Base-by-base conservation (phyloP, 2,888 invertebrate genomes). In the Mechanitis mazaeus region DNA sequence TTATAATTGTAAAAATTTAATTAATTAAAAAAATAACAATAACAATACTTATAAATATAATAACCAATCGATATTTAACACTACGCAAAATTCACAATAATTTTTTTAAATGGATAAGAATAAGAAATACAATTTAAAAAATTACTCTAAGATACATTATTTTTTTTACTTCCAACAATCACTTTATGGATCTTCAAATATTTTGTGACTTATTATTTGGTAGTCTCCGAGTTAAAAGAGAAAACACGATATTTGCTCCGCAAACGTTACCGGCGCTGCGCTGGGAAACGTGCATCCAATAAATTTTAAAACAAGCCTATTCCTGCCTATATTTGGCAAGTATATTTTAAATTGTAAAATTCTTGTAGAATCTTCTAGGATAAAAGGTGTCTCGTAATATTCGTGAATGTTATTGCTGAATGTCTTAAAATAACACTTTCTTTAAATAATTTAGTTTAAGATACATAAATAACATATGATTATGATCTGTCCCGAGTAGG, bases 261-360 rank as follows among this genome's bases (percentile, higher is more conserved):
- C 3, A 31, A 63, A 53, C 59, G 33, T 33, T 54, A n/a, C 62
- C 42, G 45, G 62, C 55, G 35, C 5, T 50, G 55, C 53, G 42
- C 35, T 59, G 20, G 20, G 20, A 20, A 20, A 20, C 59, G 56
- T 62, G 53, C 56, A 59, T 53, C 53, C 59, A 59, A 59, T 59
- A 63, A 63, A 63, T 63, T 59, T 63, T 20, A 53, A 38, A 63
- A 56, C 60, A 54, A 53, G 47, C n/a, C 47, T 47, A 47, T 47
- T 20, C 28, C 55, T 50, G 50, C 50, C 50, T 42, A 53, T 50
- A 58, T 58, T 53, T 56, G 59, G 59, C 56, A 33, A 35, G 55
- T 42, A 59, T 59, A 56, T 59, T 63, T 62, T 59, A 59, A 55
- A 62, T 62, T 56, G 45, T 31, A 31, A 50, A 50, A 31, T 50